Evolutionary conservation across 1,140 invertebrate species (phyloP).

Genomic region (Bombus confusus): DNA sequence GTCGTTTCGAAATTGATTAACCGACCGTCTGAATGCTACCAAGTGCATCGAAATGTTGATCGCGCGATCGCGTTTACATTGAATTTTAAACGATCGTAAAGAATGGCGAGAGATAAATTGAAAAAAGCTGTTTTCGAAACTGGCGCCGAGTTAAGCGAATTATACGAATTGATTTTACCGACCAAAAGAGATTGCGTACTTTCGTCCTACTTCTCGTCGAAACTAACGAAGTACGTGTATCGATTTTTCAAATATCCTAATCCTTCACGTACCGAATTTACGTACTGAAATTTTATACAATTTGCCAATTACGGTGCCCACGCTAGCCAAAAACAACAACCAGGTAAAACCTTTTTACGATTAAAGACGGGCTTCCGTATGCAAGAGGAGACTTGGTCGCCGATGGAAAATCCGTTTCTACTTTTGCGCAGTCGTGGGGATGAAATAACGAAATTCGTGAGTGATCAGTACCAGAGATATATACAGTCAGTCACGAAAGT

Average conservation of each 20-base stretch:
- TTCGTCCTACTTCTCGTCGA: no score
- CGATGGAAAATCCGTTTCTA: constrained; percentile 30
- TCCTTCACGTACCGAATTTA: neutral
- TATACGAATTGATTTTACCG: no score
- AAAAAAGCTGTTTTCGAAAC: no score
- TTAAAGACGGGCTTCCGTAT: neutral
- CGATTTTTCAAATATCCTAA: neutral
- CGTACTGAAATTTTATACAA: neutral
- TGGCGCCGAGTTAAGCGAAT: no score
- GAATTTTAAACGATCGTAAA: no score
- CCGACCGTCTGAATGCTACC: no score
- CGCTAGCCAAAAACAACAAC: neutral
- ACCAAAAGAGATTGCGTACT: neutral
- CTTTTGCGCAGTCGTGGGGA: neutral
- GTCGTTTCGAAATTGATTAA: no score
- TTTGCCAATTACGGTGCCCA: neutral
- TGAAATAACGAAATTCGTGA: constrained; percentile 38
- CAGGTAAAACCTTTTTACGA: neutral
- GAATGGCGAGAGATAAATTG: no score
- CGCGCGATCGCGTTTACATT: no score
- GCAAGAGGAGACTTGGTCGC: neutral
- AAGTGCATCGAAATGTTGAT: no score
- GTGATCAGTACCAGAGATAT: constrained; percentile 26
- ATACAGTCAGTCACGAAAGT: neutral
- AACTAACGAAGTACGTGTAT: neutral